Evolutionary conservation across 2,113 vertebrate genomes (phyloP), one percentile per base, ranked within the genome.

Genomic region (Pseudonaja textilis): DNA sequence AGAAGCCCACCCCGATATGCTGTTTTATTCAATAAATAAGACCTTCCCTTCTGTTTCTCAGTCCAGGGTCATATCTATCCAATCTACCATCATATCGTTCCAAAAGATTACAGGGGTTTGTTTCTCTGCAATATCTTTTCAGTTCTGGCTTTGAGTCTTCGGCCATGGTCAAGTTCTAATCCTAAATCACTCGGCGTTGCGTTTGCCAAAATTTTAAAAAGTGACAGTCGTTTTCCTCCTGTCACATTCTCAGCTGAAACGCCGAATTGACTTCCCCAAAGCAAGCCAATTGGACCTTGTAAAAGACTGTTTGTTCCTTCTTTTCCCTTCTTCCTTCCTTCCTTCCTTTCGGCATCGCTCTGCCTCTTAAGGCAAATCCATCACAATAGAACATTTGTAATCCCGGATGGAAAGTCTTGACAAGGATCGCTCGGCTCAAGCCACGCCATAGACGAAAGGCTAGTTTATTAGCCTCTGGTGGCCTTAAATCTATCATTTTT

Each of bases 251-350:
- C 95, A 92, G 90, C 95, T 94, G 91, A 74, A 59, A 6, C 91
- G 95, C 93, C 94, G 91, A 91, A 96, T 57, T 94, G 94, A 89
- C 94, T 89, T 29, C 12, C 96, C 94, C 9, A 52, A 94, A 94
- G 47, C 95, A 94, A 95, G 81, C 95, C 95, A 94, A 95, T 95
- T 91, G 95, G 94, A 54, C 92, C 85, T 96, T 91, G 3, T 26
- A 95, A 91, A 96, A 88, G 86, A 42, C 54, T 74, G 6, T n/a
- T 69, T 69, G 42, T 89, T 50, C 26, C 26, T 61, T 89, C 23
- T 45, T 47, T 89, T 47, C 57, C 42, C 25, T 61, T 2, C 55
- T 47, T 87, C 87, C 93, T 93, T 95, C 94, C 93, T 93, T 95
- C 94, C 34, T 94, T 92, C 94, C 93, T 95, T 96, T 96, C 96